phyloP scores from a whole-genome alignment of 2,888 invertebrate species.

The Harpalus rufipes region DNA sequence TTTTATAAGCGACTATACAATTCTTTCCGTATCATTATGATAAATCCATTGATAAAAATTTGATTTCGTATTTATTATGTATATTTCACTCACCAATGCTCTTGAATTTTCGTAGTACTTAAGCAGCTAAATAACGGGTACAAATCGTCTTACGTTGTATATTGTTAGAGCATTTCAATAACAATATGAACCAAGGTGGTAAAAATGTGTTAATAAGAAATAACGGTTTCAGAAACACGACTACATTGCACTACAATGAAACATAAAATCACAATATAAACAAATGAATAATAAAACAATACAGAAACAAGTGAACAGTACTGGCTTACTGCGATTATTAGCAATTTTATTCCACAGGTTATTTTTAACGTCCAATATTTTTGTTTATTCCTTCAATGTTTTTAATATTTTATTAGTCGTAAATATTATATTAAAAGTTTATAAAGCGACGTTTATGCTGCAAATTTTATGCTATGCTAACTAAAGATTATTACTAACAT shows the following conservation, averaged over 20 bases:
- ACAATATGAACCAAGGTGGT: constrained; percentile 36
- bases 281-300: constrained; percentile 25
- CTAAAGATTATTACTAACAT: constrained; percentile 30
- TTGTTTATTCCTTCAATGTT: constrained; percentile 39
- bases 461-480: constrained; percentile 30
- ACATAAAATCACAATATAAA: constrained; percentile 22
- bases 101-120: not conserved
- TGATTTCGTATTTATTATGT: constrained; percentile 9
- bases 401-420: constrained; percentile 37
- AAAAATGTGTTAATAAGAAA: constrained; percentile 52
- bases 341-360: constrained; percentile 40
- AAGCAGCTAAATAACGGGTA: constrained; percentile 20
- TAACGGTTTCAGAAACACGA: constrained; percentile 36
- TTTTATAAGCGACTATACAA: constrained; percentile 1
- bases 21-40: constrained; percentile 20
- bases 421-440: constrained; percentile 48
- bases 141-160: constrained; percentile 21
- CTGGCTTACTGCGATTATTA: constrained; percentile 17
- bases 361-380: constrained; percentile 34
- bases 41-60: constrained; percentile 34
- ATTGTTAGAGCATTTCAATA: constrained; percentile 52
- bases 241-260: not conserved
- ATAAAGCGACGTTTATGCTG: constrained; percentile 13
- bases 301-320: constrained; percentile 26
- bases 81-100: not conserved